These are phyloP conservation scores for Antedon mediterranea DNA, from an alignment of 53 echinoderm and acorn worm species.

Conservation along the genomic window DNA sequence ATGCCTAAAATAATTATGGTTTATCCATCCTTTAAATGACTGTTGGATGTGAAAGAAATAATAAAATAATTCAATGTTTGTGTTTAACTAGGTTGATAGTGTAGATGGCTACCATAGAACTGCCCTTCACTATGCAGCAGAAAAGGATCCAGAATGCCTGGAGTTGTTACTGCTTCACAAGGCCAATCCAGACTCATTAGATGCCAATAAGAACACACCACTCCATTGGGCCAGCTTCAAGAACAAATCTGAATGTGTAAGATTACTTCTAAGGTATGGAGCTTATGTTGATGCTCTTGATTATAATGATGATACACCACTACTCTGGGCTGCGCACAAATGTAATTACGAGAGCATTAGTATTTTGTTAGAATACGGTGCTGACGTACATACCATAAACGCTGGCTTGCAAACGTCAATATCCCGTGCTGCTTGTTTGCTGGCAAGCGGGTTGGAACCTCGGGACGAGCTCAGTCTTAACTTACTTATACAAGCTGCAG, in stretches of 20 bases:
- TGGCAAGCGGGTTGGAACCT: slow-evolving; percentile 41
- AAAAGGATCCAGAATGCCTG: slow-evolving; percentile 53
- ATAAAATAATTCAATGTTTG: no score
- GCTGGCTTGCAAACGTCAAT: slow-evolving; percentile 38
- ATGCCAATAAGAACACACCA: slow-evolving; percentile 58
- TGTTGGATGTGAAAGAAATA: no score
- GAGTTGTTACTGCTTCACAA: slow-evolving; percentile 38
- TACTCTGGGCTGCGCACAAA: slow-evolving; percentile 75
- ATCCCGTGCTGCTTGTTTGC: slow-evolving; percentile 37
- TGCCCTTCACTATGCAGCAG: slow-evolving; percentile 85
- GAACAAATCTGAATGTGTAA: slow-evolving; percentile 51
- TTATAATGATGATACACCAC: slow-evolving; percentile 70
- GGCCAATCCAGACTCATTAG: slow-evolving; percentile 51
- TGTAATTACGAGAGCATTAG: slow-evolving; percentile 59
- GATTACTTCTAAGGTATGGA: slow-evolving; percentile 37
- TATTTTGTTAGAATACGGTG: slow-evolving; percentile 71
- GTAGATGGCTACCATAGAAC: slow-evolving; percentile 72
- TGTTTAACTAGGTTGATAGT: slow-evolving; percentile 80
- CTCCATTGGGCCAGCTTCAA: slow-evolving; percentile 92
- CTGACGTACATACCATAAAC: slow-evolving; percentile 44
- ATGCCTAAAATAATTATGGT: no score
- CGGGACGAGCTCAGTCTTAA: slow-evolving; percentile 45
- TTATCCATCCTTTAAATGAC: no score
- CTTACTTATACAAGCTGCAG: slow-evolving; percentile 43
- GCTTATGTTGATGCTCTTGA: slow-evolving; percentile 53